These are phyloP conservation scores for Polypedilum pembai DNA, from an alignment of 1,140 invertebrate genomes.

Conservation along the genomic window DNA sequence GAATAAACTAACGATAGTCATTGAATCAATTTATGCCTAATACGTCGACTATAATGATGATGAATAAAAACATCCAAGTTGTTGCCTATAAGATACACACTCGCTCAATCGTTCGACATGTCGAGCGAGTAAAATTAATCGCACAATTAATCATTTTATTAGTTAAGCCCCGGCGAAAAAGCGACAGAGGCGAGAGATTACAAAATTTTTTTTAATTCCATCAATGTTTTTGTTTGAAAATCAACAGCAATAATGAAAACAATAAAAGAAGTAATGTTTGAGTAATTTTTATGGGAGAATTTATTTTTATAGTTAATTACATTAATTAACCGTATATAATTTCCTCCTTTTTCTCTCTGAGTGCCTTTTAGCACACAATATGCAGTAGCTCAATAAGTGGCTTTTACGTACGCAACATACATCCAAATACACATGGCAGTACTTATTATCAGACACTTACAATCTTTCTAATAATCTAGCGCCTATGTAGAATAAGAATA, in stretches of 20 bases:
- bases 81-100: background rate
- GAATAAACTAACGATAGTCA: background rate
- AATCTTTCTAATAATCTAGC: background rate
- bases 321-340: slow-evolving; percentile 25
- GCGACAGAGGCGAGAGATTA: background rate
- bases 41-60: background rate
- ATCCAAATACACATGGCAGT: background rate
- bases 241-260: background rate
- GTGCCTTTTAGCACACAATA: background rate
- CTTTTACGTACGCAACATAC: background rate
- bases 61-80: background rate
- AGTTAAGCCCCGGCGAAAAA: background rate
- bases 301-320: slow-evolving; percentile 21
- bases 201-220: background rate
- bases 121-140: background rate
- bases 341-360: background rate
- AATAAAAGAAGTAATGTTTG: background rate
- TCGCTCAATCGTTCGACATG: background rate
- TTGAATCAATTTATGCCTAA: slow-evolving; percentile 14
- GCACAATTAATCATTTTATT: slow-evolving; percentile 21
- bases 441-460: background rate
- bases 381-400: background rate
- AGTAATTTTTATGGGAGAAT: slow-evolving; percentile 20
- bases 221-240: background rate
- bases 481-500: background rate